Base-by-base conservation (phyloP, 2,888 invertebrate genomes). In the Aporophyla lueneburgensis region DNA sequence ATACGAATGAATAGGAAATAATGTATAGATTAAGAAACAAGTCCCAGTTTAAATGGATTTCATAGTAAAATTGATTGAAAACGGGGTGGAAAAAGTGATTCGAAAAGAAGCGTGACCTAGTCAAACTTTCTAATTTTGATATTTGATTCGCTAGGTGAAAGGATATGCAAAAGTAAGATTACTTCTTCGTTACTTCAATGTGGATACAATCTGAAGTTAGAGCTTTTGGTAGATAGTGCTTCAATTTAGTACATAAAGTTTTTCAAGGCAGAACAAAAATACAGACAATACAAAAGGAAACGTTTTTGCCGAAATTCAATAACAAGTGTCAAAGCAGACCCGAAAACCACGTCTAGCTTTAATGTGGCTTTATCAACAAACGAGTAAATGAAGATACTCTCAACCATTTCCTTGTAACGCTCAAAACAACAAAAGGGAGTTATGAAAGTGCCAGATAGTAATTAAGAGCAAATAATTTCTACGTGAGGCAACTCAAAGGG, bases 381-480 rank as follows among this genome's bases (percentile, higher is more conserved):
- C 49, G n/a, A 6, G 40, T 59, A 67, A 71, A 66, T 71, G 46
- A 63, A 63, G 40, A 70, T 61, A 53, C 58, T 69, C 10, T 46
- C 14, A n/a, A 43, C 51, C 24, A 49, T 61, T 78, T 67, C 59
- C 61, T 72, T 43, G 46, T 61, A 68, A 61, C 59, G 12, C 56
- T 74, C 53, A 62, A 58, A 82, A 49, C 58, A 56, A 62, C 63
- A 56, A 65, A 71, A 72, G 49, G 53, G 61, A 73, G 58, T 66
- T 74, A 73, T 78, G 65, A 71, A 84, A 84, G 74, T 75, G 62
- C 62, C n/a, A 62, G 73, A 80, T 76, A 75, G 71, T 76, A 85
- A 84, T 81, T 81, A 78, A 66, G 43, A 81, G 68, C 51, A 81
- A 79, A 81, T 81, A 75, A 87, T 75, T 78, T 71, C 54, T 76